phyloP scores from a whole-genome alignment of 1,140 invertebrate genomes.

The Dufourea novaeangliae region DNA sequence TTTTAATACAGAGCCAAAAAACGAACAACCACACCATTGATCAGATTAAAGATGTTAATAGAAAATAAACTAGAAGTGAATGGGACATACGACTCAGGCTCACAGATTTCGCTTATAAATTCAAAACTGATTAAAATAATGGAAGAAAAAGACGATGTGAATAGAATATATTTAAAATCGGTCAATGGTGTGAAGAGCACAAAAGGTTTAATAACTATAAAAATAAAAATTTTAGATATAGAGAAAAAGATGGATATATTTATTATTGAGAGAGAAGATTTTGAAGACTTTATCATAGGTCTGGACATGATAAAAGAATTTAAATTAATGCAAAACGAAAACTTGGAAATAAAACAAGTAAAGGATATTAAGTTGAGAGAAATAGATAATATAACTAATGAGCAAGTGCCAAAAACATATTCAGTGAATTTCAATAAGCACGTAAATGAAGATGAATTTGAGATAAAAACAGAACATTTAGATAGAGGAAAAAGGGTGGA shows the following conservation, averaged over 20 bases:
- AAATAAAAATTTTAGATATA: conserved; percentile 37
- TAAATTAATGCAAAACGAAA: neutral
- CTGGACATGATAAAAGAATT: conserved; percentile 22
- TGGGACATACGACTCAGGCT: conserved; percentile 29
- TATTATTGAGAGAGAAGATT: conserved; percentile 17
- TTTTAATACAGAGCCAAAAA: conserved; percentile 41
- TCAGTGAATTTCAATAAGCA: conserved; percentile 36
- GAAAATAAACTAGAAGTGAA: conserved; percentile 26
- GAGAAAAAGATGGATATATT: conserved; percentile 9
- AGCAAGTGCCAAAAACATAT: neutral
- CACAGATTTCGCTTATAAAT: conserved; percentile 46
- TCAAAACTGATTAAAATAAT: conserved; percentile 32
- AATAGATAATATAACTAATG: neutral
- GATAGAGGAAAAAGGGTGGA: conserved; percentile 3
- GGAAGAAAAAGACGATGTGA: conserved; percentile 1
- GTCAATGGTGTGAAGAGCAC: conserved; percentile 24
- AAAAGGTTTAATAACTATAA: conserved; percentile 24
- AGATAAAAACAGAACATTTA: conserved; percentile 1
- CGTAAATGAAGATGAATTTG: neutral
- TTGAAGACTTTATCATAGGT: conserved; percentile 21
- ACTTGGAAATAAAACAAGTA: too few relatives aligned
- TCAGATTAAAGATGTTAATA: conserved; percentile 15
- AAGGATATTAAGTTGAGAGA: neutral
- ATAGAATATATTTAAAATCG: conserved; percentile 22
- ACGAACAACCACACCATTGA: conserved; percentile 36